These are phyloP conservation scores for Malurus alboscapulatus DNA, from an alignment of 2,113 vertebrate genomes.

Conservation along the genomic window DNA sequence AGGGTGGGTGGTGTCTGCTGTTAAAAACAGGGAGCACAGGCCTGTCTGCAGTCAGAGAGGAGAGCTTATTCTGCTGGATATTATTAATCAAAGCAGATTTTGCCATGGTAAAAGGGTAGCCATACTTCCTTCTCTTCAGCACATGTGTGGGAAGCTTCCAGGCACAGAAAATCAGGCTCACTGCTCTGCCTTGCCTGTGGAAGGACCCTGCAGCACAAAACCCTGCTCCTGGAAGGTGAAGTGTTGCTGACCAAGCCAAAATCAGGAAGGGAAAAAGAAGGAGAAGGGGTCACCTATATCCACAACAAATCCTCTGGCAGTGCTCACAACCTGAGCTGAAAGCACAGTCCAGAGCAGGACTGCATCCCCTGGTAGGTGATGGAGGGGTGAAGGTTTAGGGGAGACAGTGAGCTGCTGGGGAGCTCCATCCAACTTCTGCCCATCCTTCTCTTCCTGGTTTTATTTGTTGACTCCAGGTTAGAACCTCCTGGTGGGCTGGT, in stretches of 20 bases:
- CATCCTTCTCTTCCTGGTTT: background rate
- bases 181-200: background rate
- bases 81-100: background rate
- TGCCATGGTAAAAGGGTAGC: background rate
- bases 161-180: background rate
- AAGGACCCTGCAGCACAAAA: background rate
- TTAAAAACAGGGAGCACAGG: background rate
- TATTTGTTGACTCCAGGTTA: background rate
- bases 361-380: background rate
- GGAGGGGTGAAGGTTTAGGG: background rate
- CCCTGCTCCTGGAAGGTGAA: background rate
- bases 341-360: background rate
- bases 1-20: background rate
- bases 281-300: background rate
- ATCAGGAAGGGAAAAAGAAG: background rate
- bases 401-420: background rate
- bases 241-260: background rate
- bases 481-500: background rate
- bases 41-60: background rate
- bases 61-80: background rate
- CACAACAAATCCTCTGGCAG: background rate
- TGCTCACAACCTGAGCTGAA: background rate
- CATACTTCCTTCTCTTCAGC: background rate
- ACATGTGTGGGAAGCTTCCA: background rate
- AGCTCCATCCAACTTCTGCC: background rate